Percentiles rank a stretch among this genome's conserved stretches.
These are phyloP conservation scores for Crocuta crocuta DNA, from an alignment of 2,113 vertebrate genomes.

Conservation along the genomic window DNA sequence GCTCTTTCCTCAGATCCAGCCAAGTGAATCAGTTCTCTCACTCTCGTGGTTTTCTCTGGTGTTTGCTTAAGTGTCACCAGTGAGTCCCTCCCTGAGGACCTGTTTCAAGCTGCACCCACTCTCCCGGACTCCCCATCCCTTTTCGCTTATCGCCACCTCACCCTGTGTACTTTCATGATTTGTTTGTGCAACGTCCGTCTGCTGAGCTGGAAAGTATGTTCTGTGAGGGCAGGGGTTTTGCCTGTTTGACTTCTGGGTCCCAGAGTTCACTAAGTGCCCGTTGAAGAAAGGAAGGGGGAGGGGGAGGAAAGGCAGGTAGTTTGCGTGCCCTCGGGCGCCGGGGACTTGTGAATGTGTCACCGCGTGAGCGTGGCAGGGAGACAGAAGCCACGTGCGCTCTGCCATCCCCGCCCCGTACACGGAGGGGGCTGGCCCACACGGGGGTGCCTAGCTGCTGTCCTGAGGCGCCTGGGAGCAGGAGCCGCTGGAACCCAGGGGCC, in stretches of 20 bases:
- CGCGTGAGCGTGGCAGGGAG: accelerated
- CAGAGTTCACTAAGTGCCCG: not conserved
- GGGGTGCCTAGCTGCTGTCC: not conserved
- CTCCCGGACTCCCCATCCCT: no score
- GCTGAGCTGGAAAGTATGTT: no score
- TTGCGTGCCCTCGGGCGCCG: accelerated
- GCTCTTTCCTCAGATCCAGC: not conserved
- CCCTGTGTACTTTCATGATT: no score
- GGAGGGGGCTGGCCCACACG: not conserved
- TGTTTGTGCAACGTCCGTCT: not conserved
- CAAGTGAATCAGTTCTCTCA: not conserved
- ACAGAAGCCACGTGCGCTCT: not conserved
- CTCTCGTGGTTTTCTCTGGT: not conserved
- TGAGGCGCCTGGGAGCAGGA: not conserved
- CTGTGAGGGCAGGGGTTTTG: not conserved
- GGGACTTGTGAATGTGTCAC: accelerated
- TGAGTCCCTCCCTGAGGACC: not conserved
- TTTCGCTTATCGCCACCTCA: not conserved
- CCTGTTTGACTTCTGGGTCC: not conserved
- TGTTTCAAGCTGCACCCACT: not conserved
- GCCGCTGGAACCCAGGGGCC: not conserved
- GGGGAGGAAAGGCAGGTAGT: accelerated
- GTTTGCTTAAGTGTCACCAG: not conserved
- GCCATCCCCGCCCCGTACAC: not conserved
- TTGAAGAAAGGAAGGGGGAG: no score